Conservation (phyloP, 2,888 invertebrate species). For the Ditylenchus weischeri region DNA sequence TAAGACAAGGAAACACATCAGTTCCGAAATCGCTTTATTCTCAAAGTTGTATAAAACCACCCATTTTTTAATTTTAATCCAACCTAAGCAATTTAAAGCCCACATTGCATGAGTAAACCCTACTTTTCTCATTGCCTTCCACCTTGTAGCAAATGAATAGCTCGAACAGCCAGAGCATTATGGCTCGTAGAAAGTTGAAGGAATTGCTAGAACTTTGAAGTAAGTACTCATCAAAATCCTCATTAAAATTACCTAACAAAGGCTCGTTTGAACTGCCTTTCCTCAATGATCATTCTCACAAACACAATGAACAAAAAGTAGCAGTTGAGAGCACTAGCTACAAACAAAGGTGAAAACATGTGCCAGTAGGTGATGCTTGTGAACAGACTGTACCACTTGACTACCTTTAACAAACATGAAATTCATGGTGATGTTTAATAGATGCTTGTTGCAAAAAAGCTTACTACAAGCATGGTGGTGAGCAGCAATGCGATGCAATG, state of each 20-base stretch:
- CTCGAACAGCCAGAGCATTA: conserved; percentile 36
- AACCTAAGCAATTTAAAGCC: too few species aligned
- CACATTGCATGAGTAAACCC: too few species aligned
- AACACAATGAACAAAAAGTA: conserved; percentile 93
- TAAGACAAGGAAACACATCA: too few species aligned
- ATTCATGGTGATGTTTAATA: too few species aligned
- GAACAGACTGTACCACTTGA: conserved; percentile 19
- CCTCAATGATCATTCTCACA: conserved; percentile 80
- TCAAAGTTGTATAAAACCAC: too few species aligned
- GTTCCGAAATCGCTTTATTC: too few species aligned
- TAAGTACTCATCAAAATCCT: neutral
- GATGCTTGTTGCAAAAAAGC: neutral
- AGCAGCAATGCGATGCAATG: conserved; percentile 78
- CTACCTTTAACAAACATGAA: conserved; percentile 20
- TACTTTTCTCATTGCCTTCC: conserved; percentile 35
- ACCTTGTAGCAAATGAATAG: conserved; percentile 43
- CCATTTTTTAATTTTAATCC: too few species aligned
- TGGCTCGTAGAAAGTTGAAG: conserved; percentile 37
- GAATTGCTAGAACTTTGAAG: conserved; percentile 30
- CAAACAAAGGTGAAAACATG: conserved; percentile 84
- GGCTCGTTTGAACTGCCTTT: conserved; percentile 66
- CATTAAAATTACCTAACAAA: conserved; percentile 33
- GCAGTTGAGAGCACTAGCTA: conserved; percentile 83
- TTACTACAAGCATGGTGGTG: conserved; percentile 75
- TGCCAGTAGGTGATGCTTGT: conserved; percentile 74